Base-by-base conservation (phyloP, 2,888 invertebrate species). In the Agrotis puta region DNA sequence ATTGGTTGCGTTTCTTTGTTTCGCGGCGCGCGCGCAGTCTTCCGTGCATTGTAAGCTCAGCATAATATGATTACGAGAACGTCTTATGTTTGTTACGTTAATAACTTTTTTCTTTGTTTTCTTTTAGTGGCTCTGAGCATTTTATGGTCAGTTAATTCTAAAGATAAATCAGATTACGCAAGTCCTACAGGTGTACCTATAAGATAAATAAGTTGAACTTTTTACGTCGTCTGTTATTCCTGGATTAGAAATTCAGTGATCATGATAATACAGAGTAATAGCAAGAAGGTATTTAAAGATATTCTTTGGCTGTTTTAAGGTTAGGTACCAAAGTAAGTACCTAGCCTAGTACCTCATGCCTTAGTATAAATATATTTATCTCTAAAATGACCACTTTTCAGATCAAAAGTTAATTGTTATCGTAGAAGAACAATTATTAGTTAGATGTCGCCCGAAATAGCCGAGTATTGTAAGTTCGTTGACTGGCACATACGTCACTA, bases 41-140 rank as follows among this genome's bases (percentile, higher is more conserved):
- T 94, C 95, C 95, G 94, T 88, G 90, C 92, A 94, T 94, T 95
- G 90, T 90, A 72, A 74, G 74, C 61, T 62, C 71, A 76, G 70
- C 84, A 83, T 87, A 86, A 87, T 85, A 82, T 82, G 80, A 89
- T 86, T 85, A 84, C 79, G 82, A 87, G 83, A 86, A 76, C 66
- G 64, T 82, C 80, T 78, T 84, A 82, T 78, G 72, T 83, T 82
- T 68, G 77, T 85, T 78, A 76, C 81, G 82, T 77, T 84, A 74
- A 65, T 76, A 79, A 66, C 66, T 69, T 76, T 83, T 76, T 82
- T 78, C 64, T 73, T 82, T 76, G 74, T 85, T 69, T 77, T 74
- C 24, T 64, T 82, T 70, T 59, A 75, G 48, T 63, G 45, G 62
- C 74, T 71, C n/a, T 18, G 14, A 79, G 63, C 61, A 70, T 85